These are phyloP conservation scores for Icerya purchasi DNA, from an alignment of 2,888 invertebrate genomes.

Conservation along the genomic window DNA sequence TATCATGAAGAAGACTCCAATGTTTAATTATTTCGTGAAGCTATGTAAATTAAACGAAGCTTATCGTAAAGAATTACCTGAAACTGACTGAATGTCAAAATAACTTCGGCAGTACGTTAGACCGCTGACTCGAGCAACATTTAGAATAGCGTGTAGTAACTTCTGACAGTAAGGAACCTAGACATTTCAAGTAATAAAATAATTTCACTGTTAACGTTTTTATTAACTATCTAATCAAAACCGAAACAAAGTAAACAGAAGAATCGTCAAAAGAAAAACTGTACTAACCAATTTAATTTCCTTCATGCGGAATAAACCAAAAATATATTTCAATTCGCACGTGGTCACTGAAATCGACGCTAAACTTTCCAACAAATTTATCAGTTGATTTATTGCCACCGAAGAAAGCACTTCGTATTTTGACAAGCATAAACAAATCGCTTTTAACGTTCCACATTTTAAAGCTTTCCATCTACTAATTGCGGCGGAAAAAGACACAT, in stretches of 20 bases:
- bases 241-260: too few species aligned
- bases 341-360: slow-evolving; percentile 34
- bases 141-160: slow-evolving; percentile 25
- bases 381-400: slow-evolving; percentile 29
- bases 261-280: slow-evolving; percentile 16
- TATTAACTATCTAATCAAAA: too few species aligned
- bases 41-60: too few species aligned
- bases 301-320: slow-evolving; percentile 26
- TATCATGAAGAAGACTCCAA: too few species aligned
- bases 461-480: slow-evolving; percentile 33
- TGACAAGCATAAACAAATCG: slow-evolving; percentile 28
- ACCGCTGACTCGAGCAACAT: slow-evolving; percentile 20
- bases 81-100: slow-evolving; percentile 14
- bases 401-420: slow-evolving; percentile 26
- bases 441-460: slow-evolving; percentile 29
- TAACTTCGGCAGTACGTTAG: slow-evolving; percentile 15
- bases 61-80: too few species aligned
- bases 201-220: too few species aligned
- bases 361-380: slow-evolving; percentile 33
- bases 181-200: too few species aligned
- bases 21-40: too few species aligned
- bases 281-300: slow-evolving; percentile 23
- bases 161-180: slow-evolving; percentile 24
- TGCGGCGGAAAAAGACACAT: too few species aligned
- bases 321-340: slow-evolving; percentile 34